Evolutionary conservation across 2,797 vertebrate species (phyloP).

Genomic region (Danio jaintianensis): DNA sequence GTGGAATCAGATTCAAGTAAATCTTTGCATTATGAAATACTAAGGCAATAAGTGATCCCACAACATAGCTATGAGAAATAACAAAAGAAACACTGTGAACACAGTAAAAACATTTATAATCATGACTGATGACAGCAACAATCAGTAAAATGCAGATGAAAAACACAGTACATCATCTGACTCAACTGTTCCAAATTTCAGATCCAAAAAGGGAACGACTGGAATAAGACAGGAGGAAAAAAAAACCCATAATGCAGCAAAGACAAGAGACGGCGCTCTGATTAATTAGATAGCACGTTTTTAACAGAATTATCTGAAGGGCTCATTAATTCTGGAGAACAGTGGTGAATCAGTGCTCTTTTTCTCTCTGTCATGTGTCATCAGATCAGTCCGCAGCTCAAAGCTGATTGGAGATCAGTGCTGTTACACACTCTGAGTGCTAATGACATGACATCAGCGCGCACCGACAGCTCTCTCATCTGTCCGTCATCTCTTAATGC

Average conservation of each 20-base stretch:
- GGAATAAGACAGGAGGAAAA: background rate
- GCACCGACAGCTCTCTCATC: conserved; percentile 23
- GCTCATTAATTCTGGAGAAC: conserved; percentile 45
- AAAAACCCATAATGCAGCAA: background rate
- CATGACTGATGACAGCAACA: conserved; percentile 23
- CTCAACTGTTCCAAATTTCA: conserved; percentile 2
- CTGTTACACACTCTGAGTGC: background rate
- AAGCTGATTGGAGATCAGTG: conserved; percentile 32
- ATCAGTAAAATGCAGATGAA: background rate
- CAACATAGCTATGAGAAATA: background rate
- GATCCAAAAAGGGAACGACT: background rate
- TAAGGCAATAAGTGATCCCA: conserved; percentile 11
- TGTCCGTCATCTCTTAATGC: conserved; percentile 21
- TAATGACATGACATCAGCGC: conserved; percentile 31
- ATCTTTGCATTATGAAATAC: conserved; percentile 9
- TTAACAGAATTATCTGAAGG: conserved; percentile 36
- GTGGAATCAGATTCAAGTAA: background rate
- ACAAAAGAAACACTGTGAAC: background rate
- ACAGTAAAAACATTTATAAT: conserved; percentile 29
- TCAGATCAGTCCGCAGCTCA: conserved; percentile 31
- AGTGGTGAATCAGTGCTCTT: conserved; percentile 18
- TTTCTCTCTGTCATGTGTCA: conserved; percentile 36
- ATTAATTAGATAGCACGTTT: conserved; percentile 47
- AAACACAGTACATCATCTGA: background rate
- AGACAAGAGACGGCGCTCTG: conserved; percentile 12